A percentile compares a stretch with the other conserved stretches of the same genome.
Conservation (phyloP, 1,140 invertebrate species). For the Dermatophagoides farinae region DNA sequence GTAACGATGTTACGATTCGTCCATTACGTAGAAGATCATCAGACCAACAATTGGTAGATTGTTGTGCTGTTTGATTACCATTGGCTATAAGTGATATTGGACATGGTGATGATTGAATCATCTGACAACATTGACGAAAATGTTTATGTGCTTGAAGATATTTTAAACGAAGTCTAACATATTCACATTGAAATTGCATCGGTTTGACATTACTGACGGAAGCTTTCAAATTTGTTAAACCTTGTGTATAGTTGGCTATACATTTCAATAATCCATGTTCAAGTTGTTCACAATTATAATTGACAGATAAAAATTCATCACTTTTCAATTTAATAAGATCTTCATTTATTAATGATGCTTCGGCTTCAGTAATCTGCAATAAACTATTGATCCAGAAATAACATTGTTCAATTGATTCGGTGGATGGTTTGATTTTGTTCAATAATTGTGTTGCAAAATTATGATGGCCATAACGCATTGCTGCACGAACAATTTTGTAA, state of each 20-base stretch:
- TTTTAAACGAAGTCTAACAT: constrained; percentile 46
- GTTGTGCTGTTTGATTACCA: neutral
- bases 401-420: constrained; percentile 47
- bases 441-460: constrained; percentile 24
- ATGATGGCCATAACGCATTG: constrained; percentile 40
- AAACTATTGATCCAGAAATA: constrained; percentile 72
- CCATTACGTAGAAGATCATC: constrained; percentile 64
- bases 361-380: constrained; percentile 27
- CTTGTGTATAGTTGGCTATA: constrained; percentile 30
- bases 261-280: constrained; percentile 21
- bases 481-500: constrained; percentile 64
- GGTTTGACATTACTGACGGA: neutral
- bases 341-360: constrained; percentile 23
- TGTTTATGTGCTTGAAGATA: constrained; percentile 51
- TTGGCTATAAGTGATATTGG: constrained; percentile 27
- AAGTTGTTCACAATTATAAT: constrained; percentile 12
- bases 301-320: too few relatives aligned
- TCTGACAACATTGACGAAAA: constrained; percentile 51
- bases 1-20: constrained; percentile 36
- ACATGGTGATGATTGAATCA: constrained; percentile 68
- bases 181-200: constrained; percentile 54
- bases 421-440: constrained; percentile 16
- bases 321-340: neutral
- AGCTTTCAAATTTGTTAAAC: constrained; percentile 47
- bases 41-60: constrained; percentile 35